Evolutionary conservation across 2,888 invertebrate genomes (phyloP), one percentile per base, ranked within the genome.

Genomic region (Tenodera sinensis): DNA sequence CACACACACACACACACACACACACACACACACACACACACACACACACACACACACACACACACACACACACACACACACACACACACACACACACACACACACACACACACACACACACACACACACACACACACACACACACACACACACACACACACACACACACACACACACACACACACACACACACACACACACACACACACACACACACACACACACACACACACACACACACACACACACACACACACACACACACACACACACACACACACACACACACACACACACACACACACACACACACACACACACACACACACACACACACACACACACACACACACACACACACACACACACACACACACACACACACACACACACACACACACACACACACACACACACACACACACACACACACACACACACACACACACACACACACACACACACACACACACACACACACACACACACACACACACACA

Each of bases 71-170:
- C 4, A 84, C 4, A 84, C n/a, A 84, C 3, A 84, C 3, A 84
- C 82, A 82, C 3, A 82, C 25, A 82, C 3, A 82, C 3, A 84
- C 28, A 84, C 4, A 84, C 28, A 84, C 4, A 84, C 25, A 82
- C 3, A 84, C 4, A 84, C 27, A 84, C 4, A 84, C 28, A 84
- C 4, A 84, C 28, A 84, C 4, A 84, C 28, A 88, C 47, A 89
- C 34, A 88, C n/a, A 89, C 89, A 88, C n/a, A 89, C 89, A 88
- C 87, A 89, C 47, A 89, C 27, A 89, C 42, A 88, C n/a, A 89
- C 89, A 89, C 89, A 85, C 30, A 89, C 89, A 88, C 34, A 89
- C 89, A 88, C n/a, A 89, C 89, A 88, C 54, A 89, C 83, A 88
- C 54, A 89, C 42, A 88, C 47, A 89, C 42, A 88, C 25, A 89